These are phyloP conservation scores for Nannoperca obscura DNA, from an alignment of 2,797 vertebrate genomes.

Conservation along the genomic window DNA sequence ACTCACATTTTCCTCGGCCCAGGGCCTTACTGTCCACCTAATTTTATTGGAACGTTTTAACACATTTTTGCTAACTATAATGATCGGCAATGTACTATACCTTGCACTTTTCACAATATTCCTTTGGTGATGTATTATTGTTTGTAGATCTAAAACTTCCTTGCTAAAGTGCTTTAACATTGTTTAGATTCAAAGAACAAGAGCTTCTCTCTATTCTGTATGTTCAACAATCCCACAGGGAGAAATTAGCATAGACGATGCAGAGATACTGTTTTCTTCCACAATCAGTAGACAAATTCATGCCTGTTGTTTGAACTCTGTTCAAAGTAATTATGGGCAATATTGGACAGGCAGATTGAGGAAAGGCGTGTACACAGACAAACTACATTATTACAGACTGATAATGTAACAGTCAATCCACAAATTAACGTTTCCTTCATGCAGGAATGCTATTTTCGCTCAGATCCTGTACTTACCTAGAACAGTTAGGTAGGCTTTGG, in stretches of 20 bases:
- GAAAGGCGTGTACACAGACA: background rate
- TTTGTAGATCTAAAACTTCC: background rate
- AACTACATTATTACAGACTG: background rate
- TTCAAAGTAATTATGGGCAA: background rate
- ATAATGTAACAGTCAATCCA: background rate
- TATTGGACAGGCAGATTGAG: background rate
- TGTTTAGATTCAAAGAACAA: background rate
- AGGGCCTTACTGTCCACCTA: background rate
- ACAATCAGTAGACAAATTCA: background rate
- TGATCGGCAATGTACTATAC: background rate
- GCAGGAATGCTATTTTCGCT: background rate
- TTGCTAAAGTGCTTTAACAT: background rate
- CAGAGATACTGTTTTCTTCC: background rate
- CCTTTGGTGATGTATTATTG: background rate
- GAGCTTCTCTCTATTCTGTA: background rate
- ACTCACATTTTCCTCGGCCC: background rate
- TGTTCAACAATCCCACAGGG: background rate
- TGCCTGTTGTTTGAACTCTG: background rate
- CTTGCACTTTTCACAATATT: background rate
- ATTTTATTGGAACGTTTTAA: background rate
- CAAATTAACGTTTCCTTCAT: background rate
- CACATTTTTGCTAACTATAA: too few species aligned
- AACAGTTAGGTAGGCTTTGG: constrained; percentile 97
- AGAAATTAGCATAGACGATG: background rate
- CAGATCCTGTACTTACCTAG: constrained; percentile 87